phyloP scores from a whole-genome alignment of 2,888 invertebrate species.

The Lymantria monacha region DNA sequence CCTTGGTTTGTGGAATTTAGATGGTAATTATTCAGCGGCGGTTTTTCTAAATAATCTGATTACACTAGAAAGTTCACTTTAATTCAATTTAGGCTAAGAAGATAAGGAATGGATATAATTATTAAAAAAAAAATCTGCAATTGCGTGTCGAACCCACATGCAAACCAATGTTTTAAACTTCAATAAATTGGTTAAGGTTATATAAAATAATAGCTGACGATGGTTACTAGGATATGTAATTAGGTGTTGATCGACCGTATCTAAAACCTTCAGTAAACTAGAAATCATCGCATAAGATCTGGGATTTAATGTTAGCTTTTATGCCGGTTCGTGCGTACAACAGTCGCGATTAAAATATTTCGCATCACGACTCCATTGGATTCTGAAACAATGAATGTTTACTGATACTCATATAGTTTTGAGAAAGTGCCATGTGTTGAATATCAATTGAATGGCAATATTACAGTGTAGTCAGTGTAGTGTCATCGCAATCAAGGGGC shows the following conservation, averaged over 20 bases:
- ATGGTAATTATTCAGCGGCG: no score
- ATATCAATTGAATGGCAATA: not conserved
- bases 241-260: slow-evolving; percentile 11
- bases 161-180: no score
- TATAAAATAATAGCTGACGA: not conserved
- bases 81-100: no score
- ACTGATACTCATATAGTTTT: not conserved
- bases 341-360: not conserved
- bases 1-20: no score
- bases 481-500: no score
- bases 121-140: no score
- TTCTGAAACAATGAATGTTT: not conserved
- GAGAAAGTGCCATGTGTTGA: not conserved
- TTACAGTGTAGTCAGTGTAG: not conserved
- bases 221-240: slow-evolving; percentile 8
- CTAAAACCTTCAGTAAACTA: slow-evolving; percentile 12
- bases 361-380: not conserved
- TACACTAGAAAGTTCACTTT: no score
- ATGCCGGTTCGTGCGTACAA: not conserved
- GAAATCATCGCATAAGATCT: not conserved
- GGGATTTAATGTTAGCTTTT: not conserved
- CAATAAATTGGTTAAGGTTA: not conserved
- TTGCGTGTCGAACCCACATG: no score
- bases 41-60: no score
- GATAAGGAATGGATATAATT: no score